phyloP scores from a whole-genome alignment of 2,888 invertebrate genomes.

The Ceraclea dissimilis region DNA sequence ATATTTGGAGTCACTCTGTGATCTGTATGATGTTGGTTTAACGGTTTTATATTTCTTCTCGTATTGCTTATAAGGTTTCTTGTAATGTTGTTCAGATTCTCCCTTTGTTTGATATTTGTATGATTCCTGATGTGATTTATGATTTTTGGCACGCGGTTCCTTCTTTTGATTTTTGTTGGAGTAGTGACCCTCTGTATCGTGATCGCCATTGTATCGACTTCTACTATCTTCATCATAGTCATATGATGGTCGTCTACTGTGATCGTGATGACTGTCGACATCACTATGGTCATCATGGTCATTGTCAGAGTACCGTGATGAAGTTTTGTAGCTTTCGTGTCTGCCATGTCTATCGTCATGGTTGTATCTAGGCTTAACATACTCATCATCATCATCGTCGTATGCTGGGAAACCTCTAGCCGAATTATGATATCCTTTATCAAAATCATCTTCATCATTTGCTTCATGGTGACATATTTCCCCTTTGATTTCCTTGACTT shows the following conservation, averaged over 20 bases:
- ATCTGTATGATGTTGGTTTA: constrained; percentile 5
- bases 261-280: constrained; percentile 32
- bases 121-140: constrained; percentile 9
- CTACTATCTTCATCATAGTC: constrained; percentile 31
- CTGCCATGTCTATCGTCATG: constrained; percentile 15
- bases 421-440: constrained; percentile 41
- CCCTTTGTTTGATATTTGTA: constrained; percentile 16
- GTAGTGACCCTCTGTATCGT: constrained; percentile 17
- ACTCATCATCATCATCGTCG: constrained; percentile 30
- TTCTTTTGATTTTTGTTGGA: constrained; percentile 19
- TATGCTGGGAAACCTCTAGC: constrained; percentile 42
- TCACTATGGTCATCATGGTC: constrained; percentile 12
- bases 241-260: constrained; percentile 38
- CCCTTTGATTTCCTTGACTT: constrained; percentile 33
- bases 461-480: constrained; percentile 36
- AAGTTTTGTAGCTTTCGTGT: constrained; percentile 8
- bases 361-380: constrained; percentile 7
- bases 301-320: not conserved
- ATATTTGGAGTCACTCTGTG: constrained; percentile 12
- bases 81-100: constrained; percentile 10
- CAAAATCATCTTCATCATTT: constrained; percentile 43
- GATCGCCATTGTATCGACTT: constrained; percentile 13
- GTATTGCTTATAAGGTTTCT: constrained; percentile 6
- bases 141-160: constrained; percentile 11
- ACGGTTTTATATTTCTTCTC: constrained; percentile 15